Conservation (phyloP, 1,140 invertebrate species). For the Archivesica marissinica region DNA sequence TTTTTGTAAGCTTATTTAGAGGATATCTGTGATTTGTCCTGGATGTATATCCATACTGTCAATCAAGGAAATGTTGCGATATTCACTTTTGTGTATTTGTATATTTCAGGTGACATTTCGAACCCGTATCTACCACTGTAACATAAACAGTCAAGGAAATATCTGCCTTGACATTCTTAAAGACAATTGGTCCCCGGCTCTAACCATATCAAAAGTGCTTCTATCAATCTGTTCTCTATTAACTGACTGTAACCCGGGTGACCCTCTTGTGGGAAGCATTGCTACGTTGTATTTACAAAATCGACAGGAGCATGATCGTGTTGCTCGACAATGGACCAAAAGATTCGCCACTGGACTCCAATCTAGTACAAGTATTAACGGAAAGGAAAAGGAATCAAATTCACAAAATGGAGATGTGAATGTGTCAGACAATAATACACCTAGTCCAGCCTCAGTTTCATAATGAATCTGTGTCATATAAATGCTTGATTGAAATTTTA, state of each 20-base stretch:
- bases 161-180: slow-evolving; percentile 84
- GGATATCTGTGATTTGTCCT: no score
- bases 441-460: slow-evolving; percentile 61
- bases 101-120: slow-evolving; percentile 94
- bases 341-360: slow-evolving; percentile 94
- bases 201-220: slow-evolving; percentile 85
- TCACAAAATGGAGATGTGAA: slow-evolving; percentile 30
- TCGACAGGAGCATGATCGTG: slow-evolving; percentile 98
- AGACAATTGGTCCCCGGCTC: slow-evolving; percentile 84
- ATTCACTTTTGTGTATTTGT: background rate
- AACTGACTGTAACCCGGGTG: slow-evolving; percentile 88
- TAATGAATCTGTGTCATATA: slow-evolving; percentile 48
- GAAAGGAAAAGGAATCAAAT: slow-evolving; percentile 28
- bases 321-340: slow-evolving; percentile 99
- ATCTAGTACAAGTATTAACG: slow-evolving; percentile 52
- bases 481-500: slow-evolving; percentile 27
- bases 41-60: no score
- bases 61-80: background rate
- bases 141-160: slow-evolving; percentile 84
- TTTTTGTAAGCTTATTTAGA: no score
- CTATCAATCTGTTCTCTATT: slow-evolving; percentile 93
- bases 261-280: slow-evolving; percentile 98
- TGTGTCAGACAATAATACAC: slow-evolving; percentile 41
- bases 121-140: slow-evolving; percentile 84
- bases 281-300: slow-evolving; percentile 99